Evolutionary conservation across 2,888 invertebrate genomes (phyloP), one percentile per base, ranked within the genome.

Genomic region (Limnephilus rhombicus): DNA sequence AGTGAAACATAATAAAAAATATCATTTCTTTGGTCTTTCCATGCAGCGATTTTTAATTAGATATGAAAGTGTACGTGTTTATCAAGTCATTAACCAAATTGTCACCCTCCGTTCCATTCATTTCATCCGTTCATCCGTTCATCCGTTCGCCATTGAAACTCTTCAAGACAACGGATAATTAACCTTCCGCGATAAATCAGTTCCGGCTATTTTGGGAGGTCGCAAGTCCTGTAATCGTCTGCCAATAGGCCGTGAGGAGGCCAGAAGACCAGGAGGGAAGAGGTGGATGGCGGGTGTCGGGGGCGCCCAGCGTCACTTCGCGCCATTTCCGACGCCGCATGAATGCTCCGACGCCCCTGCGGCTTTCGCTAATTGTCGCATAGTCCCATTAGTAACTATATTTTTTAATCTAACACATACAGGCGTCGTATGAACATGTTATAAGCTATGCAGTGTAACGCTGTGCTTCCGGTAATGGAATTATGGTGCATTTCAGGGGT

Each of bases 301-400:
- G 80, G 37, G 37, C 24, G 91, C 31, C 11, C 37, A 86, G 85
- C 85, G 92, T 85, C 90, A 90, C 85, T 68, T 85, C 90, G 91
- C 89, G 82, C 85, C 87, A 88, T 91, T 91, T 86, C 41, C 92
- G 90, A 82, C 83, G 53, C 88, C 91, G 93, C 93, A 91, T 93
- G 92, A 93, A 82, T 91, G 92, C 95, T 95, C 94, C 95, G 94
- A 95, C 94, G 94, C 94, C 95, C 94, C 29, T 53, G 90, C 90
- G 92, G 92, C 90, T 85, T 92, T 45, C 37, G 86, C 90, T 92
- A 92, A 92, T 90, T 90, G 87, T 91, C 88, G 49, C 80, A 37
- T 31, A 29, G 90, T n/a, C 49, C 88, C 41, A 91, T 83, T 90
- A 90, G 37, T 90, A 82, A 82, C 31, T 34, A 82, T 82, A 82